Evolutionary conservation across 2,797 vertebrate genomes (phyloP).

Genomic region (Crotalus adamanteus): DNA sequence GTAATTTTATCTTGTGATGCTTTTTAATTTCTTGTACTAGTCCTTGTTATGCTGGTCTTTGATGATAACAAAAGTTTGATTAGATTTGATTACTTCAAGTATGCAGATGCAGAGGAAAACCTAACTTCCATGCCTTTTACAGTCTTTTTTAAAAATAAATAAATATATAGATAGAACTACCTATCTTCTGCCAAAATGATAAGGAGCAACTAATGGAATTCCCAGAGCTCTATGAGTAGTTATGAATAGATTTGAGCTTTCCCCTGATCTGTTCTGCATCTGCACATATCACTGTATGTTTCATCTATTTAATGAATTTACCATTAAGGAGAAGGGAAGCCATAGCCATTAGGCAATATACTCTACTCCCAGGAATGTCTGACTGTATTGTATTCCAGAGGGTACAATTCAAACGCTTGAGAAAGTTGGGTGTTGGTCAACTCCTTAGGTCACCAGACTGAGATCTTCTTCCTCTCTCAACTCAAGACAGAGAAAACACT

Average conservation of each 20-base stretch:
- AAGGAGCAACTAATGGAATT: neutral
- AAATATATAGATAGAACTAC: neutral
- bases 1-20: neutral
- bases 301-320: neutral
- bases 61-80: neutral
- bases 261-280: neutral
- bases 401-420: neutral
- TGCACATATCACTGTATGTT: neutral
- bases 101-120: neutral
- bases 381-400: neutral
- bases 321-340: neutral
- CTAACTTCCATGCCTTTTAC: neutral
- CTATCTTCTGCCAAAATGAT: neutral
- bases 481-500: too few species aligned
- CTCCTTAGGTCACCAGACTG: neutral
- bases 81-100: neutral
- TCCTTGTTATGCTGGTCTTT: neutral
- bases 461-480: neutral
- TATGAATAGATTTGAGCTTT: neutral
- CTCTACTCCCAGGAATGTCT: neutral
- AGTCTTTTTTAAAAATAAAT: neutral
- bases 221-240: neutral
- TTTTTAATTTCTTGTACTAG: neutral
- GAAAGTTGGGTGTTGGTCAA: neutral
- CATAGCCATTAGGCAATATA: neutral